These are phyloP conservation scores for Buathra laborator DNA, from an alignment of 2,888 invertebrate species.

Conservation along the genomic window DNA sequence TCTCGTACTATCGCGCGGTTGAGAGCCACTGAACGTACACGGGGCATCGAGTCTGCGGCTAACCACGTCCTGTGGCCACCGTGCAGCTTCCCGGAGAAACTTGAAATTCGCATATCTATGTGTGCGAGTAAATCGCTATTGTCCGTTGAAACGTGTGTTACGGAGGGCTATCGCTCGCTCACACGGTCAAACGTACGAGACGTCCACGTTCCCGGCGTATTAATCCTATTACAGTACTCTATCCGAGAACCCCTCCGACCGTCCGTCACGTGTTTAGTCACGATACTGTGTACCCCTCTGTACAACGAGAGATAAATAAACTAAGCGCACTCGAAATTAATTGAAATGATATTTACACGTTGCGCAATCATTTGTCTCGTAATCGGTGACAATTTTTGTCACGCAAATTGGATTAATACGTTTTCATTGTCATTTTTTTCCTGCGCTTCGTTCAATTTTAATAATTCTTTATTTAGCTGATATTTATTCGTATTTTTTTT, in stretches of 20 bases:
- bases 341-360: not conserved
- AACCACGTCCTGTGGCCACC: conserved; percentile 56
- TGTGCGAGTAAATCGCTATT: conserved; percentile 24
- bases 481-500: not conserved
- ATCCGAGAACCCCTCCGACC: conserved; percentile 23
- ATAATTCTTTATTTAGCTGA: not conserved
- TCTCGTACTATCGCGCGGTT: conserved; percentile 28
- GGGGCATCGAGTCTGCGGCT: conserved; percentile 57
- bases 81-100: conserved; percentile 59
- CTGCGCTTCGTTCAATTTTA: not conserved
- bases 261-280: conserved; percentile 44
- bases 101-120: conserved; percentile 43
- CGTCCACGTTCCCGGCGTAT: conserved; percentile 52
- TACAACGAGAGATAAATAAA: conserved; percentile 12
- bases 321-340: conserved; percentile 4
- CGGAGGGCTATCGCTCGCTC: conserved; percentile 7
- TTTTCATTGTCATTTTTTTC: not conserved
- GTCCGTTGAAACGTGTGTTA: conserved; percentile 25
- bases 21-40: conserved; percentile 54
- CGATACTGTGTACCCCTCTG: conserved; percentile 25
- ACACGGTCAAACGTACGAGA: conserved; percentile 17
- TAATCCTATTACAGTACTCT: conserved; percentile 61
- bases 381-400: not conserved
- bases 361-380: not conserved
- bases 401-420: not conserved